Percentiles rank a stretch among this genome's conserved stretches.
Conservation (phyloP, 1,140 invertebrate species). For the Rhopalosiphum maidis region DNA sequence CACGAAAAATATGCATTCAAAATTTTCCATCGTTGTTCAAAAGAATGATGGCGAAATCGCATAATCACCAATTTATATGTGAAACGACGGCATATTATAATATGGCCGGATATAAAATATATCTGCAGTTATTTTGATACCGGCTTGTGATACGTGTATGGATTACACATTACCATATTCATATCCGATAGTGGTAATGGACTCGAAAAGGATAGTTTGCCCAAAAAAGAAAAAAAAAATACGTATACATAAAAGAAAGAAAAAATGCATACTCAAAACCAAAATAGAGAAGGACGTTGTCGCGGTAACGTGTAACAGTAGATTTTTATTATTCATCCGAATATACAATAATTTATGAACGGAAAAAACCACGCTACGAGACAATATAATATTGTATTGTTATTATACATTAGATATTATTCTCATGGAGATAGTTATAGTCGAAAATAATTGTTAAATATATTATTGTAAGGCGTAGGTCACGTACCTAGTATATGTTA, state of each 20-base stretch:
- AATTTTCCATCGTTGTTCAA: constrained; percentile 1
- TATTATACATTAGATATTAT: background rate
- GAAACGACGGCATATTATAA: background rate
- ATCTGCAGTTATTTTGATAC: constrained; percentile 38
- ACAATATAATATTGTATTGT: background rate
- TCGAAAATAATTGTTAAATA: background rate
- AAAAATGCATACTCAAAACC: background rate
- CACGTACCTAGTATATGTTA: background rate
- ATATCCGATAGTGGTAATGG: constrained; percentile 20
- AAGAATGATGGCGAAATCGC: background rate
- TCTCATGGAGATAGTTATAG: background rate
- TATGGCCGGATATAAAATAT: constrained; percentile 27
- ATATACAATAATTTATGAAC: background rate
- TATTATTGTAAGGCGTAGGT: background rate
- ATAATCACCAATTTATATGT: constrained; percentile 42
- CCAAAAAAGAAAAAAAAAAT: background rate
- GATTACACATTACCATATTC: constrained; percentile 51
- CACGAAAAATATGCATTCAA: background rate
- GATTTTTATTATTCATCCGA: background rate
- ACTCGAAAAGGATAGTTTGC: constrained; percentile 14
- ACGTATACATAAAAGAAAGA: background rate
- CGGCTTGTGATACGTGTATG: constrained; percentile 25
- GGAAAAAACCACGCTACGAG: background rate
- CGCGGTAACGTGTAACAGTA: background rate
- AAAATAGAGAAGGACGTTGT: background rate